Conservation (phyloP, 2,113 vertebrate species). For the Neogale vison region DNA sequence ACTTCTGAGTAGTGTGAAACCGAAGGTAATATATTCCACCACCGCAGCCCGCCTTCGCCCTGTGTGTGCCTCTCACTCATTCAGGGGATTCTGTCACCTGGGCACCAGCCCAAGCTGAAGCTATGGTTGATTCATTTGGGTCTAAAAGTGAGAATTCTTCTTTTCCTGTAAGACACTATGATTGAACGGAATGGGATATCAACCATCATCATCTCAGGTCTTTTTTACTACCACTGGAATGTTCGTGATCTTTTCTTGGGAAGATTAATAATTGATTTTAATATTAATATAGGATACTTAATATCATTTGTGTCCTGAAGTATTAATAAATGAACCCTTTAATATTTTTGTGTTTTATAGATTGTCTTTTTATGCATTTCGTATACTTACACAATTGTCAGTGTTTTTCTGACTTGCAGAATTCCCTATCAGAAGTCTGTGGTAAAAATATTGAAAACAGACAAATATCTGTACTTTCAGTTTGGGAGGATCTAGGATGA, state of each 20-base stretch:
- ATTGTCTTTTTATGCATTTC: constrained; percentile 27
- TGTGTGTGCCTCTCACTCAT: neutral
- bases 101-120: neutral
- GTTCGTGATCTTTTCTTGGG: neutral
- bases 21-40: constrained; percentile 87
- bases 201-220: neutral
- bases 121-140: neutral
- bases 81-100: neutral
- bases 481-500: neutral
- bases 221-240: neutral
- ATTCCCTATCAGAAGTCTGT: neutral
- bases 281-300: neutral
- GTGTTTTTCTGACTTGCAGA: neutral
- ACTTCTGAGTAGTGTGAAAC: constrained; percentile 97
- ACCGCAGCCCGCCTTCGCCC: neutral
- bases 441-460: constrained; percentile 29
- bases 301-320: neutral
- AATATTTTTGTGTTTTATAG: neutral
- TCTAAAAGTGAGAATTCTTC: constrained; percentile 24
- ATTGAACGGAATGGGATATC: neutral
- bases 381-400: neutral
- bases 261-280: neutral
- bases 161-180: neutral
- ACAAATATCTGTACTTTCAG: neutral
- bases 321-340: constrained; percentile 35